Conservation (phyloP, 2,113 vertebrate species). For the Cervus canadensis region DNA sequence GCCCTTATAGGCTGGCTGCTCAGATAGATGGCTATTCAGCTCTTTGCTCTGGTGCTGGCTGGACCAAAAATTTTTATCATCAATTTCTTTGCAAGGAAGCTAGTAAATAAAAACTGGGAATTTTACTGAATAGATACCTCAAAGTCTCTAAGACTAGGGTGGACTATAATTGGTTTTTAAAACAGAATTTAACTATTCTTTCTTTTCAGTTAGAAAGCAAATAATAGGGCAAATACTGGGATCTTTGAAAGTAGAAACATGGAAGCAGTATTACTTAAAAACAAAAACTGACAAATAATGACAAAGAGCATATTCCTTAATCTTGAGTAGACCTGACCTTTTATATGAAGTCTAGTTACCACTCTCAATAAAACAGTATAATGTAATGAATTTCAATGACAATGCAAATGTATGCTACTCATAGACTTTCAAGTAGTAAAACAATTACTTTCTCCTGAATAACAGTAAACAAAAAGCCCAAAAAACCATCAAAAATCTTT, state of each 20-base stretch:
- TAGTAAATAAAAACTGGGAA: neutral
- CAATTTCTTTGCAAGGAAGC: neutral
- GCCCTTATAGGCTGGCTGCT: neutral
- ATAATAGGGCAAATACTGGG: neutral
- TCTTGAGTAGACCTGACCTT: neutral
- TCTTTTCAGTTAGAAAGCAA: conserved; percentile 15
- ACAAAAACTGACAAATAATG: neutral
- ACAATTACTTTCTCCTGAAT: neutral
- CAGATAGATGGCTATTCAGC: neutral
- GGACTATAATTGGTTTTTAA: neutral
- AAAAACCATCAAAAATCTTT: neutral
- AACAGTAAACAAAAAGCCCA: neutral
- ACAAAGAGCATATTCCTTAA: neutral
- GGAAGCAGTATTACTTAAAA: neutral
- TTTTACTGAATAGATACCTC: neutral
- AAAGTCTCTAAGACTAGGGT: neutral
- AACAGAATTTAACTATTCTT: neutral
- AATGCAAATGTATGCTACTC: neutral
- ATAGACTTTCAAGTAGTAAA: neutral
- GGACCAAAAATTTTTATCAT: neutral
- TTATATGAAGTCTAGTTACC: neutral
- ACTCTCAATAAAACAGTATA: neutral
- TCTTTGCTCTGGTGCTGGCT: neutral
- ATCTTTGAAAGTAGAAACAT: neutral
- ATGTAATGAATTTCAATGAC: neutral